Percentiles rank a stretch among this genome's conserved stretches.
Evolutionary conservation across 2,888 invertebrate species (phyloP).

Genomic region (Sinhomidia bicolor): DNA sequence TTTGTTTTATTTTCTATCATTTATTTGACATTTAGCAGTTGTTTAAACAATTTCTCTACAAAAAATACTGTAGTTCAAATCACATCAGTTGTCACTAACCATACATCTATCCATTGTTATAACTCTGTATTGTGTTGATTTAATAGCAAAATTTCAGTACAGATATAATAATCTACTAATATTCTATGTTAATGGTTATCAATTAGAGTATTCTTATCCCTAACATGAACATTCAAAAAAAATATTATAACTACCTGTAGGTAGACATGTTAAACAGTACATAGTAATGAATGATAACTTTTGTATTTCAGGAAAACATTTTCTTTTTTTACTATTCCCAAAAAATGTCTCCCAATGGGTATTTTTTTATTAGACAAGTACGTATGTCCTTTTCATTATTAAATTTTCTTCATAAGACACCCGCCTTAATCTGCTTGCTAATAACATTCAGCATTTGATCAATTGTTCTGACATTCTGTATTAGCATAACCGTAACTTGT

Average conservation of each 20-base stretch:
- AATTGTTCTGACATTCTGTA: conserved; percentile 57
- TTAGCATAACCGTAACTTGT: conserved; percentile 58
- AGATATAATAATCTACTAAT: no score
- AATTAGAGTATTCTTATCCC: no score
- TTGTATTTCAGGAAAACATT: neutral
- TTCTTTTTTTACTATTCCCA: neutral
- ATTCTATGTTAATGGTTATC: no score
- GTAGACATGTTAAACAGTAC: neutral
- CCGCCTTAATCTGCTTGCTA: conserved; percentile 51
- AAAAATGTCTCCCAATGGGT: neutral
- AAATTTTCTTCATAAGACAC: conserved; percentile 18
- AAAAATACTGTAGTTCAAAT: conserved; percentile 1
- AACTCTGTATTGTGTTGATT: neutral
- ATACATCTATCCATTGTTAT: neutral
- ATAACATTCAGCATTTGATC: conserved; percentile 65
- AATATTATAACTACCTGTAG: no score
- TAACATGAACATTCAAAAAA: no score
- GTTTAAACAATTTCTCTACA: neutral
- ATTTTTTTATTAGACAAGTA: neutral
- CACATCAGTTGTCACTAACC: neutral
- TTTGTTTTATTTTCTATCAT: neutral
- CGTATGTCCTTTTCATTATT: neutral
- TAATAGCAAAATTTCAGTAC: no score
- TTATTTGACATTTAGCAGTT: neutral
- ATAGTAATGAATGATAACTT: neutral